Conservation (phyloP, 2,888 invertebrate genomes). For the Agonopterix subpropinquella region DNA sequence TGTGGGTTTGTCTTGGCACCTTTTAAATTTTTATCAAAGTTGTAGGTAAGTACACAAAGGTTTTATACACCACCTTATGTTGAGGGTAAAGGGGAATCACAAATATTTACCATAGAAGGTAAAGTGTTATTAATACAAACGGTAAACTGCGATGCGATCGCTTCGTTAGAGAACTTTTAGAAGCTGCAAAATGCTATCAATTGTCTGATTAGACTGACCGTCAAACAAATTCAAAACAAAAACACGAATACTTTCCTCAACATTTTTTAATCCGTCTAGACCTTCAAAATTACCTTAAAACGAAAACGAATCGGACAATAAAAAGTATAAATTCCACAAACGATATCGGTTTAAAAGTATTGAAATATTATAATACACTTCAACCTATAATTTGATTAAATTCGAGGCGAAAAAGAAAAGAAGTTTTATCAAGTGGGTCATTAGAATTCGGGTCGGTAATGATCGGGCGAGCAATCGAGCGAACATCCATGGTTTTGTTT, state of each 20-base stretch:
- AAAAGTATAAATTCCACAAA: constrained; percentile 69
- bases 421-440: constrained; percentile 62
- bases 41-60: too few species aligned
- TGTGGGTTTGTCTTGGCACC: too few species aligned
- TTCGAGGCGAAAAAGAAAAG: constrained; percentile 64
- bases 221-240: constrained; percentile 4
- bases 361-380: constrained; percentile 72
- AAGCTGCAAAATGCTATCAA: too few species aligned
- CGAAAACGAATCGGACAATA: constrained; percentile 63
- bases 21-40: too few species aligned
- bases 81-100: too few species aligned
- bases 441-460: constrained; percentile 71
- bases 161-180: too few species aligned
- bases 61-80: too few species aligned
- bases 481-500: constrained; percentile 58
- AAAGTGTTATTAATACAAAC: too few species aligned
- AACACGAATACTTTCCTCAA: constrained; percentile 10
- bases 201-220: too few species aligned
- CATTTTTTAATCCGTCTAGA: constrained; percentile 56
- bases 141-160: too few species aligned
- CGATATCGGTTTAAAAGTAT: constrained; percentile 63
- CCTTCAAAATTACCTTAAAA: constrained; percentile 59
- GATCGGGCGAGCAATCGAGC: constrained; percentile 61
- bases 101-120: too few species aligned
- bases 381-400: constrained; percentile 76